Conservation (phyloP, 2,888 invertebrate genomes). For the Corbicula japonica region DNA sequence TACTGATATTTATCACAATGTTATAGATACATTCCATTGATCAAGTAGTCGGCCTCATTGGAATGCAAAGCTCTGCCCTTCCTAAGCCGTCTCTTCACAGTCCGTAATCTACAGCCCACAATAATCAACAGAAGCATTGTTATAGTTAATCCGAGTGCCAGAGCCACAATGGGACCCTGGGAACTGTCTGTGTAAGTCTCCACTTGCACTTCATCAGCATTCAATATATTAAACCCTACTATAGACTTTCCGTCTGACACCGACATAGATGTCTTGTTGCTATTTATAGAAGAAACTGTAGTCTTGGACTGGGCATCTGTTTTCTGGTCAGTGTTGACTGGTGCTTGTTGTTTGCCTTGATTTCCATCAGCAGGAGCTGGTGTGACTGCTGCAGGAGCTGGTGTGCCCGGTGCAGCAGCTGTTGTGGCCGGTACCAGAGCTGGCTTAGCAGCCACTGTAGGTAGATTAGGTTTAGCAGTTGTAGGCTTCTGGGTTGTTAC, state of each 20-base stretch:
- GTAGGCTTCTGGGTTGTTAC: too few relatives aligned
- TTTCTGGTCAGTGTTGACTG: conserved; percentile 25
- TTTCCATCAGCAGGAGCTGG: conserved; percentile 20
- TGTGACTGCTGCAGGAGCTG: conserved; percentile 4
- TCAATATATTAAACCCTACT: conserved; percentile 56
- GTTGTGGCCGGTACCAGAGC: conserved; percentile 2
- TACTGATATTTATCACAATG: conserved; percentile 30
- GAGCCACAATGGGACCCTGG: conserved; percentile 84
- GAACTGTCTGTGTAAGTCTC: conserved; percentile 73
- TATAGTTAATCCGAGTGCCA: conserved; percentile 90
- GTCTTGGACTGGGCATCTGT: conserved; percentile 22
- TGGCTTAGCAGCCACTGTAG: not conserved
- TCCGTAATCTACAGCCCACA: conserved; percentile 93
- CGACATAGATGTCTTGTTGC: conserved; percentile 17
- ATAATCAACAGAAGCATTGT: conserved; percentile 93
- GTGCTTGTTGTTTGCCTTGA: conserved; percentile 24
- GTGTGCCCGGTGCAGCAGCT: not conserved
- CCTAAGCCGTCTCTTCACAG: conserved; percentile 90
- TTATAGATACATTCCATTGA: conserved; percentile 99
- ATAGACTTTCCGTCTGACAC: too few relatives aligned
- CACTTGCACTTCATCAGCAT: conserved; percentile 58
- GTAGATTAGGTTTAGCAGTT: too few relatives aligned
- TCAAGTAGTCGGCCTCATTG: conserved; percentile 98
- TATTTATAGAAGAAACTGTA: conserved; percentile 14
- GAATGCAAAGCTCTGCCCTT: conserved; percentile 93